Conservation (phyloP, 2,113 vertebrate genomes). For the Stigmatopora nigra region DNA sequence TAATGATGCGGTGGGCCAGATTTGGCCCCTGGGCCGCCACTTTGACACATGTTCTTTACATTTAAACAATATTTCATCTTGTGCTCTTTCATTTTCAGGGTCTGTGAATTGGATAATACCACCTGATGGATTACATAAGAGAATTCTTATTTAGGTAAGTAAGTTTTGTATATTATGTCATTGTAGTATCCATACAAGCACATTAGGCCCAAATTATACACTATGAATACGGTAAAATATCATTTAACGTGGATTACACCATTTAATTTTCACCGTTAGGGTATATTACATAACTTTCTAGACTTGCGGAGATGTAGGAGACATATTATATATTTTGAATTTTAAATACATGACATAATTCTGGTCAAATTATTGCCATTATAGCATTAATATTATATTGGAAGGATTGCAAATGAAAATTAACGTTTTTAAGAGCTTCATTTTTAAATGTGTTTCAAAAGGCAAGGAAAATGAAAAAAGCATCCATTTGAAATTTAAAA, state of each 20-base stretch:
- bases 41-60: no score
- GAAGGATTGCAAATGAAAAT: neutral
- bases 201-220: neutral
- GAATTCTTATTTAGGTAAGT: neutral
- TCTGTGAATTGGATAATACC: neutral
- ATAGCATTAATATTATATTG: neutral
- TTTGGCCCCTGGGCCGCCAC: no score
- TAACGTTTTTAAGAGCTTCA: neutral
- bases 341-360: neutral
- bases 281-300: neutral
- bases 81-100: neutral
- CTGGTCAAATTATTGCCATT: neutral
- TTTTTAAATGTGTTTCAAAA: neutral
- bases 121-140: neutral
- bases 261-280: no score
- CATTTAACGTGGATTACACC: no score
- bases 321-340: neutral
- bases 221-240: no score
- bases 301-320: neutral
- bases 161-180: neutral
- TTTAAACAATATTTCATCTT: neutral
- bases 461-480: neutral
- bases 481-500: neutral
- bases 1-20: no score
- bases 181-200: neutral